Conservation (phyloP, 1,140 invertebrate species). For the Drosophila oshimai region DNA sequence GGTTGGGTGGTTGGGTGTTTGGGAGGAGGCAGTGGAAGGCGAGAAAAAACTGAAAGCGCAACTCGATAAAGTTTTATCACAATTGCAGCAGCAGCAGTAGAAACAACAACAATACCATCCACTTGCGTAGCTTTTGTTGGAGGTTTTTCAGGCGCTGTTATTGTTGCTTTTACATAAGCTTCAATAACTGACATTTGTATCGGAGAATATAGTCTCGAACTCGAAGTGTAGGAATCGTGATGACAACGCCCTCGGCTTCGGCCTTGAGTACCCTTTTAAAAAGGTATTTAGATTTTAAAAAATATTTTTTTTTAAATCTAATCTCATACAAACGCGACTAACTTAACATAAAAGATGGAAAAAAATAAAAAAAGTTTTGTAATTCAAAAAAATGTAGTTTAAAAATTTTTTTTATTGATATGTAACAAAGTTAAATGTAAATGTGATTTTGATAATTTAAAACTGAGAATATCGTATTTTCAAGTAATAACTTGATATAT, state of each 20-base stretch:
- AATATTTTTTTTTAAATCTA: too few relatives aligned
- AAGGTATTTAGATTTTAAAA: neutral
- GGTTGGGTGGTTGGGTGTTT: neutral
- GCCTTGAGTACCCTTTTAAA: slow-evolving; percentile 9
- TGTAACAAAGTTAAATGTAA: too few relatives aligned
- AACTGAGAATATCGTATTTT: too few relatives aligned
- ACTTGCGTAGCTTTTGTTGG: slow-evolving; percentile 59
- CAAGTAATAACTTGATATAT: too few relatives aligned
- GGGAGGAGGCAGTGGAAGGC: slow-evolving; percentile 1
- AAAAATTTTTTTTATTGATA: too few relatives aligned
- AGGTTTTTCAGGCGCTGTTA: slow-evolving; percentile 11
- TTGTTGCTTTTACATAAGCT: slow-evolving; percentile 43
- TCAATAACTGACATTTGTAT: slow-evolving; percentile 40
- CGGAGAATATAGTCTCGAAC: neutral
- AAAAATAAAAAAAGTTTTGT: too few relatives aligned
- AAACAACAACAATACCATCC: slow-evolving; percentile 29
- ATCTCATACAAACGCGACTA: too few relatives aligned
- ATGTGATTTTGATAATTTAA: too few relatives aligned
- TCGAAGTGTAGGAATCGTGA: slow-evolving; percentile 22
- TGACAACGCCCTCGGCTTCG: slow-evolving; percentile 31
- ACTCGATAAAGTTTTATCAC: slow-evolving; percentile 77
- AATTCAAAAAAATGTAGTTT: too few relatives aligned
- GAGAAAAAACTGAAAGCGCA: slow-evolving; percentile 49
- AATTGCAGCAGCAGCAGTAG: slow-evolving; percentile 57
- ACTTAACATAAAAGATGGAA: neutral